Evolutionary conservation across 2,888 invertebrate genomes (phyloP), one percentile per base, ranked within the genome.

Genomic region (Nycteola revayana): DNA sequence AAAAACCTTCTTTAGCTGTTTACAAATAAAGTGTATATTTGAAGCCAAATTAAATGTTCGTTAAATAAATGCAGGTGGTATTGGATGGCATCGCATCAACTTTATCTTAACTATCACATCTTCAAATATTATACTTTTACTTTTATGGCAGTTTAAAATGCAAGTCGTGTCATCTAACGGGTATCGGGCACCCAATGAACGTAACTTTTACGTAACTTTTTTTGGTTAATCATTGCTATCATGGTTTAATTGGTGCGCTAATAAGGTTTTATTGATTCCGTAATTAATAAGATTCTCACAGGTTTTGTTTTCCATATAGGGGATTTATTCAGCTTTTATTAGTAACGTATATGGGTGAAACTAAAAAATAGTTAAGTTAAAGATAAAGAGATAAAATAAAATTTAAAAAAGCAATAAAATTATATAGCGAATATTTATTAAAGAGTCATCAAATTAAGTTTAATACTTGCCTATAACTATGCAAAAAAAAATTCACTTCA

Each of bases 121-220:
- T 81, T 67, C 57, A 73, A 80, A 83, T 81, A 81, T 77, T 67
- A 75, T 76, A 85, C 80, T 86, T 81, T 86, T 88, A 84, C 82
- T 87, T 86, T 86, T 85, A 81, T 76, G 66, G 60, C 49, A 66
- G 58, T 71, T 84, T 83, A 75, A 79, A 80, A 79, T 75, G 71
- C 75, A 75, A 79, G 67, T 74, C 65, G 72, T 74, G 85, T 83
- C 69, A 71, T 53, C 64, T 74, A 74, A 78, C 75, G 74, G 75
- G 34, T 44, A 45, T 46, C 25, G 29, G 36, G 50, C 64, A 58
- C 59, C 42, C 45, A 53, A 62, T 65, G 62, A n/a, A n/a, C n/a
- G n/a, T n/a, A n/a, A n/a, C n/a, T n/a, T 60, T 63, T 20, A 35
- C 7, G 42, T 30, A 42, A 47, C 36, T 47, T 49, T 60, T n/a